Conservation (phyloP, 2,113 vertebrate genomes). For the Polypterus senegalus region DNA sequence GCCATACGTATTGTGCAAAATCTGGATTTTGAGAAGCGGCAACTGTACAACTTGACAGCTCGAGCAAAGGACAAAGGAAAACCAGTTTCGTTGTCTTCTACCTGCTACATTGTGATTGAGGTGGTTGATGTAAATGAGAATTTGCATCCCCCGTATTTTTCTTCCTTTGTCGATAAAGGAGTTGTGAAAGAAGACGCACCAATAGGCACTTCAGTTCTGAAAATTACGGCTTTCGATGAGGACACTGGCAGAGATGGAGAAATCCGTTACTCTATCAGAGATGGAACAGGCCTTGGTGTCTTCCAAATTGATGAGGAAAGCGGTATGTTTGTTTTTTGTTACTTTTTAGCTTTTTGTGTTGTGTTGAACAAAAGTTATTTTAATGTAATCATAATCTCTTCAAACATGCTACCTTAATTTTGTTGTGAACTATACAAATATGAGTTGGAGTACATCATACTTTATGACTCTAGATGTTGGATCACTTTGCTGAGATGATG, state of each 20-base stretch:
- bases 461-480: too few species aligned
- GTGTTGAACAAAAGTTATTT: too few species aligned
- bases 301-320: conserved; percentile 88
- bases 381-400: too few species aligned
- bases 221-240: conserved; percentile 75
- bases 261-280: conserved; percentile 82
- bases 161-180: conserved; percentile 76
- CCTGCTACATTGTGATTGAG: conserved; percentile 79
- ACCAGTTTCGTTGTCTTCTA: conserved; percentile 75
- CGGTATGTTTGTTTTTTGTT: conserved; percentile 50
- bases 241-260: conserved; percentile 78
- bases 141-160: conserved; percentile 67
- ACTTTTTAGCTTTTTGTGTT: background rate
- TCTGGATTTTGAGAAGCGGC: conserved; percentile 83
- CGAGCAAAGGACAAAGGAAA: conserved; percentile 90
- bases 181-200: conserved; percentile 77
- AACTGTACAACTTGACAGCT: conserved; percentile 79
- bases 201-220: conserved; percentile 74
- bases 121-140: conserved; percentile 93
- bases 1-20: conserved; percentile 73
- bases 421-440: too few species aligned
- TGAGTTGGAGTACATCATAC: too few species aligned
- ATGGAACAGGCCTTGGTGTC: conserved; percentile 84
- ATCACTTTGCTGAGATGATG: too few species aligned
- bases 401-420: too few species aligned